Base-by-base conservation (phyloP, 2,113 vertebrate genomes). In the Peromyscus californicus region DNA sequence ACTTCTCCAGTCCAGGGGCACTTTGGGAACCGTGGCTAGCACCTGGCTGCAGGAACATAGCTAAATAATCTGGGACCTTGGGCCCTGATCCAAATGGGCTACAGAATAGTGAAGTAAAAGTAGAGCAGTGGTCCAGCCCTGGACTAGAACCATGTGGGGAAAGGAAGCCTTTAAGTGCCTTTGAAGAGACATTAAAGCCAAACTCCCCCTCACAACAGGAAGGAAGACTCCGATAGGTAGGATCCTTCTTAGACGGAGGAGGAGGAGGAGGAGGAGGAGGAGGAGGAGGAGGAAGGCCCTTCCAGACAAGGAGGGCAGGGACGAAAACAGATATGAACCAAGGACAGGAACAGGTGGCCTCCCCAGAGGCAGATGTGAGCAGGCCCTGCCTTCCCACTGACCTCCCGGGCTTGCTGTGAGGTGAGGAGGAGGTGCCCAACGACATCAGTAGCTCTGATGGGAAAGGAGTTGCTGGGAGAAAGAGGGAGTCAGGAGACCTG, bases 401-500 rank as follows among this genome's bases (percentile, higher is more conserved):
- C 36, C 59, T 17, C 57, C 70, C 67, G 78, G 39, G 59, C 78
- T 65, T 51, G 54, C 26, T 7, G 42, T 89, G 31, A 86, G 57
- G 36, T 13, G 5, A n/a, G 42, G 63, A 31, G 7, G 7, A 70
- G 63, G 10, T 31, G 4, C 8, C 70, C 72, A 7, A 24, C 24
- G 26, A 9, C 69, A 61, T 86, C 31, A 0, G 16, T 45, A 45
- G 45, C 74, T 84, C 76, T 90, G 0, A 19, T 1, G 0, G 1
- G 76, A 74, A 31, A 85, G 65, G 33, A 29, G 36, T 21, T 19
- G 0, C 65, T 48, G 36, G 61, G 82, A 67, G 72, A 54, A 2
- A 91, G 69, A 57, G 45, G 70, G 45, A 89, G 57, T 65, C 51
- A 7, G 75, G 90, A 85, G 94, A 93, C 70, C 91, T 89, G 88